A percentile compares a stretch with the other conserved stretches of the same genome.
These are phyloP conservation scores for Clarias batrachus DNA, from an alignment of 2,113 vertebrate species.

Conservation along the genomic window DNA sequence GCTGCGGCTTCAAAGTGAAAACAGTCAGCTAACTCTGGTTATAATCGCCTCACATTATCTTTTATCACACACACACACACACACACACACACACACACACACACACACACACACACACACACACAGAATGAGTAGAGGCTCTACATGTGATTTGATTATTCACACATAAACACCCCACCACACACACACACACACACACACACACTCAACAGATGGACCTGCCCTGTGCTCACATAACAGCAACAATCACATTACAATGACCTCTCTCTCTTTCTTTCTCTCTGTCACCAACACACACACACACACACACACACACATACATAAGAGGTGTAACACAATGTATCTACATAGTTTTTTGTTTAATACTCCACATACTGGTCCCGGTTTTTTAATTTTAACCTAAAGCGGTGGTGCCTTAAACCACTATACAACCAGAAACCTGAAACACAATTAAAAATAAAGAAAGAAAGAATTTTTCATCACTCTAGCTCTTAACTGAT, in stretches of 20 bases:
- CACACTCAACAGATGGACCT: conserved; percentile 10
- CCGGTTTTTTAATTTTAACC: background rate
- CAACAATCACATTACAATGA: conserved; percentile 8
- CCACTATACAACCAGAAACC: background rate
- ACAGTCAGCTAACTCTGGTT: background rate
- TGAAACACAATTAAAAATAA: background rate
- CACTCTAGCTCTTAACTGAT: background rate
- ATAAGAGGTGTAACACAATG: background rate
- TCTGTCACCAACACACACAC: background rate
- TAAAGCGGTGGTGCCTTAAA: background rate
- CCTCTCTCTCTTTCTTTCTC: background rate
- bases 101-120: conserved; percentile 19
- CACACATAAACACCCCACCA: background rate
- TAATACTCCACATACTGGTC: background rate
- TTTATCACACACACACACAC: conserved; percentile 6
- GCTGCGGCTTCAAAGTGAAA: background rate
- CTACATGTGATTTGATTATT: conserved; percentile 23
- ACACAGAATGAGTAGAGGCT: background rate
- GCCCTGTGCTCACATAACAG: conserved; percentile 3
- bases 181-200: background rate
- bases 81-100: conserved; percentile 5
- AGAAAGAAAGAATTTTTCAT: too few relatives aligned
- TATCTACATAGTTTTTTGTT: background rate
- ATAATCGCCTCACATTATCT: background rate
- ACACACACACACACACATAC: background rate